phyloP scores from a whole-genome alignment of 2,797 vertebrate species.

The Falco naumanni region DNA sequence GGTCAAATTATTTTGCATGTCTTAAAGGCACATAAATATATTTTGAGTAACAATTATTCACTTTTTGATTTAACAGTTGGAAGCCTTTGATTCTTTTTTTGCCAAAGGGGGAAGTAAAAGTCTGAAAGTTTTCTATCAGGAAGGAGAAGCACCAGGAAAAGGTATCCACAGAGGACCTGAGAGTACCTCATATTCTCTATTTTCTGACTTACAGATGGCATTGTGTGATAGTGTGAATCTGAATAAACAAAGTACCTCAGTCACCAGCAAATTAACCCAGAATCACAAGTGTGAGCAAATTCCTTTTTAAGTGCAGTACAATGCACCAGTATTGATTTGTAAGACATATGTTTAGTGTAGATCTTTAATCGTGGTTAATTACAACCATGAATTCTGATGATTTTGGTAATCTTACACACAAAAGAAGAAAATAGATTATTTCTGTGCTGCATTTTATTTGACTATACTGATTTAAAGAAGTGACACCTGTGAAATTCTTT shows the following conservation, averaged over 20 bases:
- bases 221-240: not conserved
- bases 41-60: not conserved
- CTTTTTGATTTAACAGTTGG: constrained; percentile 76
- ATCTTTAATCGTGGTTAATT: not conserved
- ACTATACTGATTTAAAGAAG: not conserved
- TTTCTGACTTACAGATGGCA: not conserved
- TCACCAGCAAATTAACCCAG: not conserved
- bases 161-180: constrained; percentile 57
- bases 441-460: not conserved
- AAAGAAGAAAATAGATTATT: not conserved
- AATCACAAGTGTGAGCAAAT: not conserved
- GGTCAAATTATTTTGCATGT: not conserved
- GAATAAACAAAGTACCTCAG: not conserved
- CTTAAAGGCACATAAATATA: not conserved
- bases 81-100: constrained; percentile 80
- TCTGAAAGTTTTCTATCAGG: constrained; percentile 84
- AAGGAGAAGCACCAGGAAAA: constrained; percentile 77
- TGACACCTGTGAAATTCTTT: constrained; percentile 49
- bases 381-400: not conserved
- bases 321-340: not conserved
- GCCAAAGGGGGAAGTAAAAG: constrained; percentile 77
- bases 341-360: not conserved
- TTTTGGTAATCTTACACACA: not conserved
- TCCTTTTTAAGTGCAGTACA: not conserved
- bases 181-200: not conserved